These are phyloP conservation scores for Enteromius anoplus DNA, from an alignment of 2,797 vertebrate genomes.

Conservation along the genomic window DNA sequence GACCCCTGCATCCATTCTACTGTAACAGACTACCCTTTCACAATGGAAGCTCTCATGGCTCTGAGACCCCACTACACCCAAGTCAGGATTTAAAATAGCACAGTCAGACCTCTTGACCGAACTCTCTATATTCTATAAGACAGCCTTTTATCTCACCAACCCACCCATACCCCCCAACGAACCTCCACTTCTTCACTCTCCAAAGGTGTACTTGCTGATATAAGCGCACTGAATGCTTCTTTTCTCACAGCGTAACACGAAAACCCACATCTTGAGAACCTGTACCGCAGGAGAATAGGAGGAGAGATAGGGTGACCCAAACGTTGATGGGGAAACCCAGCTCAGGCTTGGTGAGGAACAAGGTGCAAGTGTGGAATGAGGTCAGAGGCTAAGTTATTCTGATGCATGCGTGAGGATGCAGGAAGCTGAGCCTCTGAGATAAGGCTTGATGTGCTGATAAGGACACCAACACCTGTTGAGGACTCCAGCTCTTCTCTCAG, in stretches of 20 bases:
- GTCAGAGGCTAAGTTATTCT: constrained; percentile 79
- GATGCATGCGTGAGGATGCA: constrained; percentile 73
- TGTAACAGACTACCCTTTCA: constrained; percentile 78
- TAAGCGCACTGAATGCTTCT: background rate
- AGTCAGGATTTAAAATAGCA: constrained; percentile 71
- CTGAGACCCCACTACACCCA: constrained; percentile 66
- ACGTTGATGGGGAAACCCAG: constrained; percentile 27
- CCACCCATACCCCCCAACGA: constrained; percentile 67
- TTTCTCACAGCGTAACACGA: background rate
- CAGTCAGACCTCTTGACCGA: constrained; percentile 67
- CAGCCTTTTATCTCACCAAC: constrained; percentile 56
- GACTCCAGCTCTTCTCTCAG: constrained; percentile 61
- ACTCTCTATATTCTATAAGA: constrained; percentile 58
- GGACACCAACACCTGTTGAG: constrained; percentile 78
- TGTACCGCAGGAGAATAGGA: background rate
- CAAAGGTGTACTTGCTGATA: background rate
- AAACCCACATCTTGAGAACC: constrained; percentile 16
- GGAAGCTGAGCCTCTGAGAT: constrained; percentile 81
- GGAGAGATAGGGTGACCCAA: constrained; percentile 33
- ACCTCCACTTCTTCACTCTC: background rate
- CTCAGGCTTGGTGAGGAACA: constrained; percentile 4
- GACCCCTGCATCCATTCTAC: constrained; percentile 79
- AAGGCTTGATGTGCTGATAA: constrained; percentile 76
- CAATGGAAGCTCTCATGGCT: constrained; percentile 79
- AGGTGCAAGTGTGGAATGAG: constrained; percentile 34